Evolutionary conservation across 2,888 invertebrate genomes (phyloP).

Genomic region (Flabesymbios commensalis): DNA sequence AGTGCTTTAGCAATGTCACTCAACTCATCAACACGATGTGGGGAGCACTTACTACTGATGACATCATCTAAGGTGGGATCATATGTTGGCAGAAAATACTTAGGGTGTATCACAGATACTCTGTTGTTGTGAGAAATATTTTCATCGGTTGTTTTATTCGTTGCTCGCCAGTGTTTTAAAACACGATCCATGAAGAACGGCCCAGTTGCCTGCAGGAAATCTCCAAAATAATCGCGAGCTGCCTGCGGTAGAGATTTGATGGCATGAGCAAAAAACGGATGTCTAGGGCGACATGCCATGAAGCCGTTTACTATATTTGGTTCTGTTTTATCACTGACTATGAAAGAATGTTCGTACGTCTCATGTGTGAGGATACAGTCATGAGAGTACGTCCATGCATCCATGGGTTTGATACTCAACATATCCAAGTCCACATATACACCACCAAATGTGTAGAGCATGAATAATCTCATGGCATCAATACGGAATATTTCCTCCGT

Average conservation of each 20-base stretch:
- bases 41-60: conserved; percentile 22
- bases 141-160: not conserved
- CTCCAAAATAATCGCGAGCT: conserved; percentile 25
- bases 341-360: conserved; percentile 27
- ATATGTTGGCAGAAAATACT: conserved; percentile 35
- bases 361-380: conserved; percentile 34
- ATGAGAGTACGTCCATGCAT: conserved; percentile 22
- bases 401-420: conserved; percentile 25
- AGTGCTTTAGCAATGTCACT: conserved; percentile 4
- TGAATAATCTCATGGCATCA: conserved; percentile 35
- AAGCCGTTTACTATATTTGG: conserved; percentile 30
- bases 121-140: not conserved
- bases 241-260: conserved; percentile 24
- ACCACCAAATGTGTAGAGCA: conserved; percentile 34
- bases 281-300: conserved; percentile 25
- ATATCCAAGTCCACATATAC: conserved; percentile 36
- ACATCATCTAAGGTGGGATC: conserved; percentile 28
- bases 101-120: conserved; percentile 24
- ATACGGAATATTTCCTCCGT: conserved; percentile 22
- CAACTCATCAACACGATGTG: not conserved
- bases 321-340: conserved; percentile 19
- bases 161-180: conserved; percentile 8
- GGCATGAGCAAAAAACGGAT: conserved; percentile 28
- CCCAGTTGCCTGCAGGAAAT: conserved; percentile 28
- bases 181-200: conserved; percentile 26